Evolutionary conservation across 2,888 invertebrate species (phyloP).

Genomic region (Sinotaia quadrata): DNA sequence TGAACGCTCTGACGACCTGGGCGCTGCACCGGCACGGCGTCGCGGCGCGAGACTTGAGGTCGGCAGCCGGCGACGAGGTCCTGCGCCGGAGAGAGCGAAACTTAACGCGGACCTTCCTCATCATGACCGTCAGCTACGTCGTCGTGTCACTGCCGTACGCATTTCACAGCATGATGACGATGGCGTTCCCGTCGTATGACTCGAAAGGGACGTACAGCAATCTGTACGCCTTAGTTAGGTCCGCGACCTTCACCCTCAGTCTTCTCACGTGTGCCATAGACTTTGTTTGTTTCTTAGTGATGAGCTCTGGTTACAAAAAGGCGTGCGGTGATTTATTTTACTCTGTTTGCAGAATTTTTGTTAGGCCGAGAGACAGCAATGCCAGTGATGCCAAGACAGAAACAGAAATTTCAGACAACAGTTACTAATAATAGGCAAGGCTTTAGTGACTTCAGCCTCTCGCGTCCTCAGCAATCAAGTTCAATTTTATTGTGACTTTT

Average conservation of each 20-base stretch:
- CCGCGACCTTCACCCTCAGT: constrained; percentile 5
- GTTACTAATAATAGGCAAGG: no score
- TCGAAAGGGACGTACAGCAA: constrained; percentile 16
- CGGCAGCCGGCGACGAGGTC: constrained; percentile 1
- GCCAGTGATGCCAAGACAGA: no score
- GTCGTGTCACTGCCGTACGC: constrained; percentile 22
- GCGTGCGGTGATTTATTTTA: no score
- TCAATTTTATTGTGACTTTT: no score
- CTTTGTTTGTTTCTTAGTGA: constrained; percentile 16
- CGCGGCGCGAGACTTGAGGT: neutral
- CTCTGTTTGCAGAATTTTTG: no score
- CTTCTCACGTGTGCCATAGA: constrained; percentile 19
- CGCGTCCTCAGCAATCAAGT: no score
- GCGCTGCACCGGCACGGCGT: constrained; percentile 14
- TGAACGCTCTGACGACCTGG: constrained; percentile 9
- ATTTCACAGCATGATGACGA: constrained; percentile 8
- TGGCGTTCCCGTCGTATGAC: neutral
- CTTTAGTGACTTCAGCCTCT: no score
- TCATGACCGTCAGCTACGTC: constrained; percentile 1
- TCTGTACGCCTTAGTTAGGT: constrained; percentile 4
- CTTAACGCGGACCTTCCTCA: constrained; percentile 19
- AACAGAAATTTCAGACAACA: no score
- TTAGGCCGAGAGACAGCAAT: no score
- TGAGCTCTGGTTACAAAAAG: constrained; percentile 17
- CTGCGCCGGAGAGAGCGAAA: constrained; percentile 3